Percentiles rank a stretch among this genome's conserved stretches.
These are phyloP conservation scores for Euwallacea fornicatus DNA, from an alignment of 1,140 invertebrate genomes.

Conservation along the genomic window DNA sequence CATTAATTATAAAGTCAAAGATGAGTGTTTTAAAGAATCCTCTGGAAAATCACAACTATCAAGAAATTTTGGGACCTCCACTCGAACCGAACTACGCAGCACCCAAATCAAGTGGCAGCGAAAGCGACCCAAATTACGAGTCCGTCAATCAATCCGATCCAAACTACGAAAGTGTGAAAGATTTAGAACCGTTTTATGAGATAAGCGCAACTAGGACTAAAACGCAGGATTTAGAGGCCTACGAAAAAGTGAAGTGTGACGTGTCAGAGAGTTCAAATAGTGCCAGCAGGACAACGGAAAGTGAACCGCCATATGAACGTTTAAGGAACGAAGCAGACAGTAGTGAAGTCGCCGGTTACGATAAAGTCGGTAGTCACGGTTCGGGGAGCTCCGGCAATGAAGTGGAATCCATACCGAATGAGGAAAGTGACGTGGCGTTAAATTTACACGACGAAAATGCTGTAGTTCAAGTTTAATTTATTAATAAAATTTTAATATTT, in stretches of 20 bases:
- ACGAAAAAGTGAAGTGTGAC: conserved; percentile 55
- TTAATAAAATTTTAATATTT: conserved; percentile 4
- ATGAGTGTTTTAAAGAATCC: conserved; percentile 18
- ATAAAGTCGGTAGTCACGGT: conserved; percentile 35
- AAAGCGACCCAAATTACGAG: conserved; percentile 58
- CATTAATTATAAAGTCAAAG: background rate
- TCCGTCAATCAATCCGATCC: conserved; percentile 59
- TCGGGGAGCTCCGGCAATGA: conserved; percentile 33
- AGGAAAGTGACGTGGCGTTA: conserved; percentile 22
- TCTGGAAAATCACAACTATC: conserved; percentile 63
- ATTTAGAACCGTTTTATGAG: conserved; percentile 61
- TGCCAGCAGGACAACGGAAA: conserved; percentile 38
- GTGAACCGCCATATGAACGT: conserved; percentile 59
- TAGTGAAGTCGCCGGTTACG: conserved; percentile 46
- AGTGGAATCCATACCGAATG: conserved; percentile 19
- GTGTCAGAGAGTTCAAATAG: conserved; percentile 46
- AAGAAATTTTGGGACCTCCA: conserved; percentile 66
- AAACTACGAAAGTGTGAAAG: conserved; percentile 58
- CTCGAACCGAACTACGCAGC: conserved; percentile 58
- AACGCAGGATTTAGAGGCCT: conserved; percentile 54
- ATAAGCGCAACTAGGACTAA: conserved; percentile 47
- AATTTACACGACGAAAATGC: conserved; percentile 44
- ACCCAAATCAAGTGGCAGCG: conserved; percentile 67
- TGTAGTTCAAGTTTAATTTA: conserved; percentile 45
- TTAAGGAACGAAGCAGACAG: conserved; percentile 48